A percentile compares a stretch with the other conserved stretches of the same genome.
These are phyloP conservation scores for Rotaria socialis DNA, from an alignment of 2,888 invertebrate genomes.

Conservation along the genomic window DNA sequence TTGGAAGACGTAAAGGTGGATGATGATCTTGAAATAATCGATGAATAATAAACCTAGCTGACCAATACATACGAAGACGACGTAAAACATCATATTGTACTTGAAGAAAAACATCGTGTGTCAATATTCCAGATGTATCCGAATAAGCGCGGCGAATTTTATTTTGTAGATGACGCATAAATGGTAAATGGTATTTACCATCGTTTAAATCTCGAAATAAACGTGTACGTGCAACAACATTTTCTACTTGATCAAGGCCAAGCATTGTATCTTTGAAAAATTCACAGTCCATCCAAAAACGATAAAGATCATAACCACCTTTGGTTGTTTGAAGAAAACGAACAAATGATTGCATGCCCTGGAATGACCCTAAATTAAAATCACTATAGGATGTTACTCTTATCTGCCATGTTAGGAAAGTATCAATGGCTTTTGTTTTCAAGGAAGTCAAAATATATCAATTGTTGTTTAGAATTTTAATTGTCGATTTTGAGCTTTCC, in stretches of 20 bases:
- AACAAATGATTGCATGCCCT: slow-evolving; percentile 54
- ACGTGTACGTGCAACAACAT: slow-evolving; percentile 53
- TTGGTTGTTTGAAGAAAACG: slow-evolving; percentile 54
- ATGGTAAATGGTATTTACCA: slow-evolving; percentile 45
- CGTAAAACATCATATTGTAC: slow-evolving; percentile 59
- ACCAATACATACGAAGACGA: slow-evolving; percentile 58
- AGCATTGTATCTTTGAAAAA: slow-evolving; percentile 57
- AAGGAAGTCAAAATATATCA: too few relatives aligned
- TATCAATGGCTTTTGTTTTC: too few relatives aligned
- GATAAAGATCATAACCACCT: slow-evolving; percentile 52
- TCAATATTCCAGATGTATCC: slow-evolving; percentile 55
- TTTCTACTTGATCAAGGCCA: slow-evolving; percentile 53
- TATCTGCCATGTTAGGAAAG: too few relatives aligned
- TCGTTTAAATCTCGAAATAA: slow-evolving; percentile 52
- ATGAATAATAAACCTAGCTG: slow-evolving; percentile 49
- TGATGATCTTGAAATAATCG: slow-evolving; percentile 35
- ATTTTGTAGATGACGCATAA: slow-evolving; percentile 46
- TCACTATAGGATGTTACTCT: too few relatives aligned
- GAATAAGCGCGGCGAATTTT: slow-evolving; percentile 55
- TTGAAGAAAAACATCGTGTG: slow-evolving; percentile 57
- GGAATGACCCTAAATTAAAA: not conserved
- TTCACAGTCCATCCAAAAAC: slow-evolving; percentile 60
- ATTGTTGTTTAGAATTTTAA: too few relatives aligned
- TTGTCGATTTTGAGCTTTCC: too few relatives aligned
- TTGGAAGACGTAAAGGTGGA: slow-evolving; percentile 18